phyloP scores from a whole-genome alignment of 2,888 invertebrate species.

The Synergus gifuensis region DNA sequence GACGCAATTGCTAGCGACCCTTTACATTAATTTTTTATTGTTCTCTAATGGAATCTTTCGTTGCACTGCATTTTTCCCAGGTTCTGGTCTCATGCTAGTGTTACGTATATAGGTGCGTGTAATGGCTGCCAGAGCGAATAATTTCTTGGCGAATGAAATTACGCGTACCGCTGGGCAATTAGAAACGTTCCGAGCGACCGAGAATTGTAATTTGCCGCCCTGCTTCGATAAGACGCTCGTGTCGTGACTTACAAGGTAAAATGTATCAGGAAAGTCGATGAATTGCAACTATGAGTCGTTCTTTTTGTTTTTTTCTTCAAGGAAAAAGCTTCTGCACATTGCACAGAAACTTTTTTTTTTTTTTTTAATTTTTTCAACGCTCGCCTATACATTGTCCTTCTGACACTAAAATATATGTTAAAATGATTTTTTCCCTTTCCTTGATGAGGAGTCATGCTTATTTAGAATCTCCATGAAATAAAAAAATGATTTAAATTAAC shows the following conservation, averaged over 20 bases:
- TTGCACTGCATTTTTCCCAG: not conserved
- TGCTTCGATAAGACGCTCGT: conserved; percentile 37
- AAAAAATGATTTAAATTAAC: conserved; percentile 32
- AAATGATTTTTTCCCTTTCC: too few species aligned
- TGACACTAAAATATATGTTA: too few species aligned
- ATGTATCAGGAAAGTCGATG: conserved; percentile 20
- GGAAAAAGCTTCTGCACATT: not conserved
- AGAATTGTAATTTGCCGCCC: conserved; percentile 27
- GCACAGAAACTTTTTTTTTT: conserved; percentile 34
- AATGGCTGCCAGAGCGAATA: conserved; percentile 30
- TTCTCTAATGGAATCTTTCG: conserved; percentile 33
- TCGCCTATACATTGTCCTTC: conserved; percentile 10
- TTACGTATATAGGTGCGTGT: conserved; percentile 22
- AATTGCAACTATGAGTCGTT: not conserved
- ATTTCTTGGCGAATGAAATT: conserved; percentile 30
- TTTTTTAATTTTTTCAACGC: conserved; percentile 33
- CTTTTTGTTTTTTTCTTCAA: not conserved
- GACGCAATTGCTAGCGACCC: conserved; percentile 2
- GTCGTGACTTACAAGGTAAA: conserved; percentile 31
- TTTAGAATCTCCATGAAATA: too few species aligned
- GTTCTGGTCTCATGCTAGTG: conserved; percentile 1
- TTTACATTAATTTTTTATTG: conserved; percentile 29
- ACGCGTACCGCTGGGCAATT: conserved; percentile 32
- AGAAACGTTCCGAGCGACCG: conserved; percentile 30
- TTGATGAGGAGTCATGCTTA: too few species aligned